A percentile compares a stretch with the other conserved stretches of the same genome.
phyloP scores from a whole-genome alignment of 2,113 vertebrate genomes.

The Spea multiplicata region DNA sequence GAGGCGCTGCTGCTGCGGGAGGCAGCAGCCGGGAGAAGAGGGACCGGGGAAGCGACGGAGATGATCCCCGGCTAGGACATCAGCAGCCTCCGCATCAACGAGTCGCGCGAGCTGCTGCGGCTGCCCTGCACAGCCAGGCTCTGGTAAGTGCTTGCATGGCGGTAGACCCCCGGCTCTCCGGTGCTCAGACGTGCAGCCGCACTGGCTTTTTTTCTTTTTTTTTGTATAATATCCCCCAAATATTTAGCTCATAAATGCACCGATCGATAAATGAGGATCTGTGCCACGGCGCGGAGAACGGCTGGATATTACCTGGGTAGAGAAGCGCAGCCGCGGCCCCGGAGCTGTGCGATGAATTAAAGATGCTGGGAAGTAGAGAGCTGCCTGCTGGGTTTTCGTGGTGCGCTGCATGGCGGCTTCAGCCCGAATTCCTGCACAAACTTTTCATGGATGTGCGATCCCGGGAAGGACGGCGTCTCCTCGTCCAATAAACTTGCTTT shows the following conservation, averaged over 20 bases:
- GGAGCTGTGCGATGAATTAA: background rate
- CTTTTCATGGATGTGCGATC: slow-evolving; percentile 21
- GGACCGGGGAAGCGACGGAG: slow-evolving; percentile 61
- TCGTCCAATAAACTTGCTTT: background rate
- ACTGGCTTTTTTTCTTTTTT: background rate
- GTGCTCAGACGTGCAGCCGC: background rate
- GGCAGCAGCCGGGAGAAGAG: slow-evolving; percentile 63
- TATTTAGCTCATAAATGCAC: no score
- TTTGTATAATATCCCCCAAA: background rate
- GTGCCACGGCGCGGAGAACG: no score
- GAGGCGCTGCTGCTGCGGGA: slow-evolving; percentile 44
- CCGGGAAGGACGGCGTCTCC: background rate
- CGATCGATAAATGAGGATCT: no score
- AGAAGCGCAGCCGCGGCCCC: background rate
- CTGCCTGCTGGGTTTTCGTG: background rate
- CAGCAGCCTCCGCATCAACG: slow-evolving; percentile 43
- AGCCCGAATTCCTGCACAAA: slow-evolving; percentile 7
- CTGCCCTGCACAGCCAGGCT: slow-evolving; percentile 53
- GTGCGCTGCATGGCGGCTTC: background rate
- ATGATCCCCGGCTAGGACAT: slow-evolving; percentile 62
- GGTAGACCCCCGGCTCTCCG: background rate
- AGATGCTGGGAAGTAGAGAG: background rate
- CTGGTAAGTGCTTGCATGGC: slow-evolving; percentile 57
- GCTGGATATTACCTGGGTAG: no score
- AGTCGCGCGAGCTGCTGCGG: slow-evolving; percentile 4